These are phyloP conservation scores for Schizopygopsis pylzovi DNA, from an alignment of 2,797 vertebrate genomes.

Conservation along the genomic window DNA sequence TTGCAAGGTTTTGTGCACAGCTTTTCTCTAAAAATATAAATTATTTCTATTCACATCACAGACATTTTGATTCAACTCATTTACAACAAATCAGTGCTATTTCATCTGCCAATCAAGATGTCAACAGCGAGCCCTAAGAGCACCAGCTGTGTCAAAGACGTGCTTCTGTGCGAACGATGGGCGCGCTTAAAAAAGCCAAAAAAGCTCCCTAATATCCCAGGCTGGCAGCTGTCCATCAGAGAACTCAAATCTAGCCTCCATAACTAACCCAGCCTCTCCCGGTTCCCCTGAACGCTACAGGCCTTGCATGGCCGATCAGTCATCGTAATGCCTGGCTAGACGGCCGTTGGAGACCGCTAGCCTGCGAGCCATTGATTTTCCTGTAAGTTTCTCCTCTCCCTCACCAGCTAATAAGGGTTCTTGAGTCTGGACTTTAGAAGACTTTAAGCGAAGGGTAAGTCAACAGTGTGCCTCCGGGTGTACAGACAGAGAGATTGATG, in stretches of 20 bases:
- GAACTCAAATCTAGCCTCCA: constrained; percentile 34
- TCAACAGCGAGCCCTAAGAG: constrained; percentile 17
- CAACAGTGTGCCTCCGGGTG: constrained; percentile 36
- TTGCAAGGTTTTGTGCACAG: background rate
- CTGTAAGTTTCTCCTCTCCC: constrained; percentile 52
- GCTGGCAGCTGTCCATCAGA: constrained; percentile 53
- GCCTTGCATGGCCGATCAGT: constrained; percentile 53
- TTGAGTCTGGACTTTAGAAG: constrained; percentile 50
- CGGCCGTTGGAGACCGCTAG: constrained; percentile 29
- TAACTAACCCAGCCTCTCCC: constrained; percentile 43
- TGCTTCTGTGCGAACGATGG: constrained; percentile 21
- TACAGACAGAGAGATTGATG: constrained; percentile 41
- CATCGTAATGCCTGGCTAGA: constrained; percentile 58
- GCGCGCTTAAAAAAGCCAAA: constrained; percentile 2
- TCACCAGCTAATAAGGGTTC: constrained; percentile 59
- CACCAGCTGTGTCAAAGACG: constrained; percentile 30
- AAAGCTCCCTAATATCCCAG: constrained; percentile 47
- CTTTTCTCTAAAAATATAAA: constrained; percentile 10
- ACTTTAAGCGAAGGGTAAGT: constrained; percentile 45
- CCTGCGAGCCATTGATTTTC: constrained; percentile 61
- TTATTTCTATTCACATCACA: constrained; percentile 27
- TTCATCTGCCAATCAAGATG: constrained; percentile 35
- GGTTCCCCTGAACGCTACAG: constrained; percentile 19
- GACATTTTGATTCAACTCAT: constrained; percentile 21
- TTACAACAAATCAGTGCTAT: constrained; percentile 38